Evolutionary conservation across 2,888 invertebrate species (phyloP).

Genomic region (Sinotaia quadrata): DNA sequence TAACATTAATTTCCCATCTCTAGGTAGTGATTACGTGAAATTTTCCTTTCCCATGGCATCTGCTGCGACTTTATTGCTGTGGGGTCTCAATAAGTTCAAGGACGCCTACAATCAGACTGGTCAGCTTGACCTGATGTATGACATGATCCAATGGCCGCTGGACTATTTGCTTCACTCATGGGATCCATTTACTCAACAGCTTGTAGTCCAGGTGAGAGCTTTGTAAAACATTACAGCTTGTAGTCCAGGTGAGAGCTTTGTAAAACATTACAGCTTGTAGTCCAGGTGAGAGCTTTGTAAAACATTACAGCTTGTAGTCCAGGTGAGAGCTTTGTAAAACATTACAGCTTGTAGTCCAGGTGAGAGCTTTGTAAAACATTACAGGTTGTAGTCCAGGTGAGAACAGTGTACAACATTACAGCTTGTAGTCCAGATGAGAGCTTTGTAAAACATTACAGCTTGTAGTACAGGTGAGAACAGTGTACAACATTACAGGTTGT

Average conservation of each 20-base stretch:
- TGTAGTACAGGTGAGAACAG: no score
- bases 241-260: constrained; percentile 43
- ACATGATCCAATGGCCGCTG: constrained; percentile 75
- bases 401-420: no score
- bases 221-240: not conserved
- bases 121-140: constrained; percentile 45
- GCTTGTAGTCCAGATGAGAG: no score
- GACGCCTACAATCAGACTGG: constrained; percentile 40
- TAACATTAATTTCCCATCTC: no score
- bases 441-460: no score
- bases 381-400: no score
- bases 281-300: no score
- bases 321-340: no score
- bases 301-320: no score
- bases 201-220: constrained; percentile 13
- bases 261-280: constrained; percentile 38
- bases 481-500: no score
- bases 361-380: no score
- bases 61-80: constrained; percentile 42
- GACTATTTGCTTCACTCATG: constrained; percentile 76
- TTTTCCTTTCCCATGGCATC: constrained; percentile 51
- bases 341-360: no score
- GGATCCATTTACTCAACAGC: constrained; percentile 4
- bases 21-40: constrained; percentile 51
- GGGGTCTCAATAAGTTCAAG: constrained; percentile 44